Evolutionary conservation across 2,113 vertebrate species (phyloP).

Genomic region (Megaceryle maxima): DNA sequence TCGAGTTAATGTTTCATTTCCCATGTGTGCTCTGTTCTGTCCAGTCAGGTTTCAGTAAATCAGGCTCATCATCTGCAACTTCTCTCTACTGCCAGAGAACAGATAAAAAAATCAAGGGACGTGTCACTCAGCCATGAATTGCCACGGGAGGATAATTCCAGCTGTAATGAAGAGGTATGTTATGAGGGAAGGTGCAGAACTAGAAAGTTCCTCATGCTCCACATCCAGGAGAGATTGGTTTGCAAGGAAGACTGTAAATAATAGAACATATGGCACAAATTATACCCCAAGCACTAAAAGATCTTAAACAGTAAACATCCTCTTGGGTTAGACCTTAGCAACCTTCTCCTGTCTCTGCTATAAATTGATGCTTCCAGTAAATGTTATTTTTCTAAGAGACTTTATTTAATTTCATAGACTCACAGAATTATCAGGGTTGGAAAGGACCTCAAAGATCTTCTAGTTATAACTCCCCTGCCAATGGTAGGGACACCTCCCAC

Average conservation of each 20-base stretch:
- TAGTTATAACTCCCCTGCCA: too few relatives aligned
- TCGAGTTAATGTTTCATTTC: not conserved
- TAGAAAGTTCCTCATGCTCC: not conserved
- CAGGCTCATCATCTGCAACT: not conserved
- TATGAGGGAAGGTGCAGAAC: not conserved
- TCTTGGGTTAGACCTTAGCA: constrained; percentile 47
- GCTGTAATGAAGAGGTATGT: constrained; percentile 37
- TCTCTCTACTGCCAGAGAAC: not conserved
- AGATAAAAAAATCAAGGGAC: not conserved
- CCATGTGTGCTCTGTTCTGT: not conserved
- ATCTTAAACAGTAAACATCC: constrained; percentile 65
- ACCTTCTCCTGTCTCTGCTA: constrained; percentile 49
- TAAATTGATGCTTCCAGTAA: constrained; percentile 12
- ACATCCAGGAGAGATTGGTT: not conserved
- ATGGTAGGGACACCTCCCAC: too few relatives aligned
- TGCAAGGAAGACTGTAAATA: constrained; percentile 54
- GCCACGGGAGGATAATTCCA: not conserved
- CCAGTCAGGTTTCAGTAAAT: not conserved
- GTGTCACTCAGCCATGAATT: not conserved
- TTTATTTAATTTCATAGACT: not conserved
- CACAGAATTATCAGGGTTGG: too few relatives aligned
- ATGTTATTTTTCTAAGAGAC: constrained; percentile 34
- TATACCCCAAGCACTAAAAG: constrained; percentile 46
- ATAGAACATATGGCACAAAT: constrained; percentile 69
- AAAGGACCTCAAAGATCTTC: too few relatives aligned